A percentile compares a stretch with the other conserved stretches of the same genome.
These are phyloP conservation scores for Sardinella longiceps DNA, from an alignment of 2,797 vertebrate species.

Conservation along the genomic window DNA sequence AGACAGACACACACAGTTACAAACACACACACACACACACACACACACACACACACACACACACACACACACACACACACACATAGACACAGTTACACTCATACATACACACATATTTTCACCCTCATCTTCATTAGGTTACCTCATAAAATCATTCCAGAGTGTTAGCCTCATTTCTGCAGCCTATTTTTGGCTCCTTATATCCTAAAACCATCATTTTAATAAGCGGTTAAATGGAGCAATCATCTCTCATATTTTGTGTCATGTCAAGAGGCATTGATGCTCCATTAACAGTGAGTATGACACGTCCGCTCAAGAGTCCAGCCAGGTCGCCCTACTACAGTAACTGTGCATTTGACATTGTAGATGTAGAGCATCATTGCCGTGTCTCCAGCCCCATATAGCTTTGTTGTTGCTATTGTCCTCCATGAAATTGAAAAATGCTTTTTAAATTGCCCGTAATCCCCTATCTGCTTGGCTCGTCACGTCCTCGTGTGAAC, in stretches of 20 bases:
- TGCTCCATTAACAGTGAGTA: not conserved
- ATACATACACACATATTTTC: no score
- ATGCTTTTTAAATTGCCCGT: not conserved
- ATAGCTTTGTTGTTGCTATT: not conserved
- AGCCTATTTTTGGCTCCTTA: conserved; percentile 3
- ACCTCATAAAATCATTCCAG: not conserved
- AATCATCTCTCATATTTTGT: conserved; percentile 13
- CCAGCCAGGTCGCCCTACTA: not conserved
- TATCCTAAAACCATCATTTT: conserved; percentile 4
- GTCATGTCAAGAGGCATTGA: conserved; percentile 61
- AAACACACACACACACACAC: no score
- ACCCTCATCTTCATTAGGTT: not conserved
- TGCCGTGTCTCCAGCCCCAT: not conserved
- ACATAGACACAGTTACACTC: no score
- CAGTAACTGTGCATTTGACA: not conserved
- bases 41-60: no score
- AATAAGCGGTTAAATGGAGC: conserved; percentile 20
- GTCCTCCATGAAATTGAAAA: not conserved
- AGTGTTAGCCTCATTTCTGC: conserved; percentile 11
- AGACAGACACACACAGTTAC: no score
- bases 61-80: no score
- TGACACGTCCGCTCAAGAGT: not conserved
- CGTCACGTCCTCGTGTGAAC: not conserved
- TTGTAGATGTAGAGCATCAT: not conserved
- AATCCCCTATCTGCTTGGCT: not conserved